A percentile compares a stretch with the other conserved stretches of the same genome.
phyloP scores from a whole-genome alignment of 2,113 vertebrate genomes.

The Eretmochelys imbricata region DNA sequence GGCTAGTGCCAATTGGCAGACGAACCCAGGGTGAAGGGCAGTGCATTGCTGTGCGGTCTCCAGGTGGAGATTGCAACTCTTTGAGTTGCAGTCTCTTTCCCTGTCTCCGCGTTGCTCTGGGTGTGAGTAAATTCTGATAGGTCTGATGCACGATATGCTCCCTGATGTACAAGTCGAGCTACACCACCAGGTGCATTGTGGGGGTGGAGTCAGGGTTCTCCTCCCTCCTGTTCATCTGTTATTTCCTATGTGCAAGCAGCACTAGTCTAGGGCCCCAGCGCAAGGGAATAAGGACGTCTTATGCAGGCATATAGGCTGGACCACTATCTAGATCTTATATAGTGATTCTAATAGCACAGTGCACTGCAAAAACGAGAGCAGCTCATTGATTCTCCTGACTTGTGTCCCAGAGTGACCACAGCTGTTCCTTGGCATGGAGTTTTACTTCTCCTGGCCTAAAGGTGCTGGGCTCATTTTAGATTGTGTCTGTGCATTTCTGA shows the following conservation, averaged over 20 bases:
- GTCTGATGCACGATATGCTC: rapidly evolving
- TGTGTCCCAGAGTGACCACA: background rate
- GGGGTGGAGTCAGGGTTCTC: background rate
- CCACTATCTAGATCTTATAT: background rate
- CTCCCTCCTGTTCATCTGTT: background rate
- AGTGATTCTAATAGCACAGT: background rate
- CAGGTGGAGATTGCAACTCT: background rate
- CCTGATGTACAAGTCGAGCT: background rate
- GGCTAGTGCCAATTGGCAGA: rapidly evolving
- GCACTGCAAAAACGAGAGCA: background rate
- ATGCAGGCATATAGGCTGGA: background rate
- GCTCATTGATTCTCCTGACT: background rate
- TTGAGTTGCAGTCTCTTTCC: background rate
- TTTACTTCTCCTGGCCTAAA: background rate
- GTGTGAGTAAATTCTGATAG: background rate
- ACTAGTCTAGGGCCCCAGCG: rapidly evolving
- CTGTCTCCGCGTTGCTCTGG: rapidly evolving
- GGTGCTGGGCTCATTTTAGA: background rate
- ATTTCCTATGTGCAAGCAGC: rapidly evolving
- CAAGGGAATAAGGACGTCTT: rapidly evolving
- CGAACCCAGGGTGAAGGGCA: background rate
- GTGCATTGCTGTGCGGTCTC: too few relatives aligned
- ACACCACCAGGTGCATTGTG: too few relatives aligned
- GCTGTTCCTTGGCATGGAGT: background rate
- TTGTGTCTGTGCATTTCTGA: background rate